Evolutionary conservation across 2,113 vertebrate genomes (phyloP), one percentile per base, ranked within the genome.

Genomic region (Capreolus pygargus): DNA sequence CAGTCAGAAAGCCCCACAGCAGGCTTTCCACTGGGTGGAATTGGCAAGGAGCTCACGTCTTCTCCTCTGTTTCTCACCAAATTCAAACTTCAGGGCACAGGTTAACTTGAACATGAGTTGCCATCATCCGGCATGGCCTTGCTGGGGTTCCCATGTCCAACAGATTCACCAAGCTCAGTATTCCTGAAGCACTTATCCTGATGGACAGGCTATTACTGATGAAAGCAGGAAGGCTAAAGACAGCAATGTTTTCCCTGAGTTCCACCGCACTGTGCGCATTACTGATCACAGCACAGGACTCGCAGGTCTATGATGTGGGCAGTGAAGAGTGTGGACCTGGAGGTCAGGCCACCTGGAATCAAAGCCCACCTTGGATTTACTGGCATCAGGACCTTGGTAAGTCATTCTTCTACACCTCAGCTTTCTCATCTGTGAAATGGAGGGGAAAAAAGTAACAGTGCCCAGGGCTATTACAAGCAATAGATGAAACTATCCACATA

Each of bases 31-130:
- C 19, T 2, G 36, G 1, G 0, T 16, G 10, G n/a, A 25, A 52
- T 90, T 95, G 95, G 89, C 96, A 91, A 0, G 0, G 84, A 79
- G 45, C 70, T 92, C 55, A 39, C 19, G 0, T 23, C 36, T 55
- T 90, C 89, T 47, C 89, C 76, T 92, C 81, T 1, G 13, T 95
- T 95, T 55, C 76, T 93, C 83, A 90, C 25, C 95, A 89, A 89
- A 97, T 61, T 45, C 79, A 94, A 39, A 50, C 92, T 97, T 86
- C 43, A 54, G 97, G 95, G 58, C 82, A 94, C 36, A 86, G 58
- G 76, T 89, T 57, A 93, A 43, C 82, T 95, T 84, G 84, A 96
- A 94, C 82, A 57, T 36, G 67, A 0, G 76, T 95, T 92, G 79
- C 92, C 4, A 0, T 86, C 89, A 82, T 5, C 57, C 4, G 0